Evolutionary conservation across 2,888 invertebrate species (phyloP), one percentile per base, ranked within the genome.

Genomic region (Octodonta nipae): DNA sequence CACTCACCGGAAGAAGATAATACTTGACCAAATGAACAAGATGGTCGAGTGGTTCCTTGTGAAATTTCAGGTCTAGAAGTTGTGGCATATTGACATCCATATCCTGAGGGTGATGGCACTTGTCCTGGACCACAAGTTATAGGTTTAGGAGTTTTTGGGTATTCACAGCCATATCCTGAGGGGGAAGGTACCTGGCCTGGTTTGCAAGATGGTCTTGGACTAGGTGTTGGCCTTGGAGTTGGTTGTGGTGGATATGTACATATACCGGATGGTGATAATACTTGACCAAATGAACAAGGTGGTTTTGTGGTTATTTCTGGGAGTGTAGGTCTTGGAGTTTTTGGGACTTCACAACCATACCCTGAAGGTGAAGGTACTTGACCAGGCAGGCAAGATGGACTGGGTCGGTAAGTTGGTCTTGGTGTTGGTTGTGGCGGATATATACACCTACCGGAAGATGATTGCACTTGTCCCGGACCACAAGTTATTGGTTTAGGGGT

Each of bases 201-300:
- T 58, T 41, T 61, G 61, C 26, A 61, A 55, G 54, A 47, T 17
- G 42, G 36, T 15, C 32, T 36, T 26, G 26, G 26, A 20, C 32
- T 31, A 10, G 26, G 11, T 7, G 13, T 6, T 8, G 34, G 14
- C 15, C 28, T 28, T n/a, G 28, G 6, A 7, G 25, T n/a, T n/a
- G 25, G 13, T 12, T 13, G 15, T 26, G 30, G 13, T 10, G 41
- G 36, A 35, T 35, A 32, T 11, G 20, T 29, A 33, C 42, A 42
- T 11, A 16, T 14, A 6, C 42, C 40, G 5, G 22, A 11, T 3
- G 30, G 13, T 3, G 30, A 30, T 10, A 30, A 16, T 13, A 22
- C 20, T 15, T 30, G 30, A 3, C 30, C 30, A 13, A 13, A 13
- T 5, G 2, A 13, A 13, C 27, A 40, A 2, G 34, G 29, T 5